Evolutionary conservation across 2,888 invertebrate species (phyloP).

Genomic region (Brachyptera putata): DNA sequence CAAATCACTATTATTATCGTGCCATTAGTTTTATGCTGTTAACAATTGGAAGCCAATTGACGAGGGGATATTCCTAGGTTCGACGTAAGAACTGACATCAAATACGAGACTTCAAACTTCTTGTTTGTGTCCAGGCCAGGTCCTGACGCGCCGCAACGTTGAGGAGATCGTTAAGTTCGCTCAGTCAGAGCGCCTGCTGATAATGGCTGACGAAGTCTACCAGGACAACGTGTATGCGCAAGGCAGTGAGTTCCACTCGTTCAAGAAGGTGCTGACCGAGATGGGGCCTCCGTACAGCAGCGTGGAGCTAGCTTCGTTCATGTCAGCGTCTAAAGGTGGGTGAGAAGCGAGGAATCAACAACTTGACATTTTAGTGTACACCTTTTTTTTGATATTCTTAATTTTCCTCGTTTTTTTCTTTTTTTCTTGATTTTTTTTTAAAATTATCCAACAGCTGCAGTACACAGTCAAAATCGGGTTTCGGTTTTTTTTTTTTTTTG

Average conservation of each 20-base stretch:
- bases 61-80: too few relatives aligned
- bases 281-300: constrained; percentile 82
- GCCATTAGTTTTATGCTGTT: too few relatives aligned
- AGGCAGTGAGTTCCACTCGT: constrained; percentile 84
- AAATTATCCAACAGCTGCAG: background rate
- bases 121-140: constrained; percentile 58
- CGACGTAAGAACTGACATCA: too few relatives aligned
- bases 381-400: too few relatives aligned
- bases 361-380: too few relatives aligned
- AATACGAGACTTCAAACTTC: too few relatives aligned
- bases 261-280: constrained; percentile 89
- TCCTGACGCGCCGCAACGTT: constrained; percentile 84
- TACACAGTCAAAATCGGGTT: too few relatives aligned
- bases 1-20: too few relatives aligned
- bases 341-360: background rate
- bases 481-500: too few relatives aligned
- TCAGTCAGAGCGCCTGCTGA: constrained; percentile 72
- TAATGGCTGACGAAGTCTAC: constrained; percentile 86
- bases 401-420: too few relatives aligned
- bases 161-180: constrained; percentile 90
- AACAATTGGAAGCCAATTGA: too few relatives aligned
- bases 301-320: constrained; percentile 91
- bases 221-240: constrained; percentile 86
- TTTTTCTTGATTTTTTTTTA: too few relatives aligned
- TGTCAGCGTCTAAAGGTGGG: constrained; percentile 89